Evolutionary conservation across 2,797 vertebrate genomes (phyloP).

Genomic region (Propithecus perrieri): DNA sequence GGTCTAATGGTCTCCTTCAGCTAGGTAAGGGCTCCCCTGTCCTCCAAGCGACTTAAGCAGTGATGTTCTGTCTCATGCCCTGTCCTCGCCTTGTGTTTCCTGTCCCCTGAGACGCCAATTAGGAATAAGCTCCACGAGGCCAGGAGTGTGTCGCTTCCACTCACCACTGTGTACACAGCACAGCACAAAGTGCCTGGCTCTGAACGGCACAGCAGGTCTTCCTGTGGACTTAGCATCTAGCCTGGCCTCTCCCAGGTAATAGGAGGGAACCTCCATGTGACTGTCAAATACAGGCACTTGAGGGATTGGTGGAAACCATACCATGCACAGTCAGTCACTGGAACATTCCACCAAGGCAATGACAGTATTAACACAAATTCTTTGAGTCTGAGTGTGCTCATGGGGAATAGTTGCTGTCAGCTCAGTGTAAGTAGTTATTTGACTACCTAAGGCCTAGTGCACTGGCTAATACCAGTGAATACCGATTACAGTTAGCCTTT

Average conservation of each 20-base stretch:
- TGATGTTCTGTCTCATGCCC: too few species aligned
- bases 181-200: background rate
- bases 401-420: background rate
- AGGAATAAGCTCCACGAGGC: background rate
- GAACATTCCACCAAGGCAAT: rapidly evolving
- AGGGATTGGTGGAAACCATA: rapidly evolving
- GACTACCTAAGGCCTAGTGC: rapidly evolving
- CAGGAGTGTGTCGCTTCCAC: background rate
- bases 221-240: background rate
- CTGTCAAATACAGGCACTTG: background rate
- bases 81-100: background rate
- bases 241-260: background rate
- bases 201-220: rapidly evolving
- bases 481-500: background rate
- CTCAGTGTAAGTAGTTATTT: background rate
- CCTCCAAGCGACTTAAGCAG: background rate
- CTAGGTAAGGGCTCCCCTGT: background rate
- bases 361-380: rapidly evolving
- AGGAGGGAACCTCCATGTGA: background rate
- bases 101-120: background rate
- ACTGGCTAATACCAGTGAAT: background rate
- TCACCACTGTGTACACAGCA: background rate
- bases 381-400: rapidly evolving
- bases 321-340: rapidly evolving
- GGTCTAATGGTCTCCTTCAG: background rate